Evolutionary conservation across 2,113 vertebrate species (phyloP), one percentile per base, ranked within the genome.

Genomic region (Anolis carolinensis): DNA sequence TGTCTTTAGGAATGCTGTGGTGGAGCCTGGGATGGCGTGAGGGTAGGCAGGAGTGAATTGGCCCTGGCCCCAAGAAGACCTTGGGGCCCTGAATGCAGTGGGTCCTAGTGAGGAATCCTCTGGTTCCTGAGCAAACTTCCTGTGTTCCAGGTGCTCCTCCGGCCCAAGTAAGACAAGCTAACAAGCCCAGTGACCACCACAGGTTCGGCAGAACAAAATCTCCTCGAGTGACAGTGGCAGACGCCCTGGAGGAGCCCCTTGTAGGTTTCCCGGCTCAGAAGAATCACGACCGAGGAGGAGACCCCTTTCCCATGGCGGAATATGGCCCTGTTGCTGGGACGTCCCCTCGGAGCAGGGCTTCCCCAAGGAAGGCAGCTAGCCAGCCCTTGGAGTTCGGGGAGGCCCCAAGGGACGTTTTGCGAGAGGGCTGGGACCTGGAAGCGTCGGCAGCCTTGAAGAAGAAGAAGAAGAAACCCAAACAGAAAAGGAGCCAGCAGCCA

Each of bases 401-500:
- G 88, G 87, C 87, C 89, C 88, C 87, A 86, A 79, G 87, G 55
- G 94, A 94, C 0, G 50, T 39, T 0, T 80, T 84, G 0, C 91
- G 86, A 90, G 96, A 96, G 5, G 63, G 50, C 68, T 96, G 95
- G 93, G 94, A 95, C 25, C 0, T 50, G 34, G 96, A 97, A 59
- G 81, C 92, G 0, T 75, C 89, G 16, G 88, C 95, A 14, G 83
- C 89, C 9, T 0, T 84, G 82, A 97, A 95, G 94, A 97, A 95
- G 30, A 97, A 96, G 91, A 97, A 97, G 18, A 97, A 96, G 93
- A 97, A 96, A 81, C 87, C 94, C 0, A 97, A 96, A 16, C 96
- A 94, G 0, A 97, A 92, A 91, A 94, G 93, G 23, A 90, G n/a
- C 62, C 92, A 91, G 79, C 92, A 93, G 59, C 89, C 94, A 0